Conservation (phyloP, 2,888 invertebrate genomes). For the Eulithis prunata region DNA sequence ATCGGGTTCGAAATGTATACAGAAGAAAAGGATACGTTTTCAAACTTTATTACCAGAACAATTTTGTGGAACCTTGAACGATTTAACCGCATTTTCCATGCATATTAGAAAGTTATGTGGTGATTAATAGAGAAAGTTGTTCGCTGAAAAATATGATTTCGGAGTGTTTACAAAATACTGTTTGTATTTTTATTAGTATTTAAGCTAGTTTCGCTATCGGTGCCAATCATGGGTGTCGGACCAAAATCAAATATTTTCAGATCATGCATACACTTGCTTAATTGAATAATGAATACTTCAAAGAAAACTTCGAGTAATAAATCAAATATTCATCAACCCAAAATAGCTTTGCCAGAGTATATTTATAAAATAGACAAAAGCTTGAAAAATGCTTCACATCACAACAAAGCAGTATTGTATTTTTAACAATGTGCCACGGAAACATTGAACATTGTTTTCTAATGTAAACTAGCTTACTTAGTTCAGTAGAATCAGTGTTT, state of each 20-base stretch:
- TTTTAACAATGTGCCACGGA: slow-evolving; percentile 20
- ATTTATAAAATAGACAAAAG: neutral
- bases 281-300: neutral
- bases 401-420: slow-evolving; percentile 27
- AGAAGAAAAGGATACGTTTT: slow-evolving; percentile 44
- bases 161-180: neutral
- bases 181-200: too few species aligned
- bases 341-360: neutral
- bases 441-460: slow-evolving; percentile 28
- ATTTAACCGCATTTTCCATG: slow-evolving; percentile 44
- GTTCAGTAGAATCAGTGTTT: slow-evolving; percentile 49
- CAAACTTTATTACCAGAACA: slow-evolving; percentile 44
- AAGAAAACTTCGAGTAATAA: neutral
- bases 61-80: slow-evolving; percentile 44
- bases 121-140: slow-evolving; percentile 41
- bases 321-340: neutral
- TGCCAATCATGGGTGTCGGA: too few species aligned
- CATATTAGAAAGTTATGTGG: slow-evolving; percentile 34
- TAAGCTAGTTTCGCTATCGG: too few species aligned
- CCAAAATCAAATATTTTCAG: too few species aligned
- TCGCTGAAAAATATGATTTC: slow-evolving; percentile 9
- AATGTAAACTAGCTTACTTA: slow-evolving; percentile 43
- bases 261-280: too few species aligned
- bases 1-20: slow-evolving; percentile 35
- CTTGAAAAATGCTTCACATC: slow-evolving; percentile 5